A percentile compares a stretch with the other conserved stretches of the same genome.
phyloP scores from a whole-genome alignment of 2,888 invertebrate species.

The Mythimna loreyi region DNA sequence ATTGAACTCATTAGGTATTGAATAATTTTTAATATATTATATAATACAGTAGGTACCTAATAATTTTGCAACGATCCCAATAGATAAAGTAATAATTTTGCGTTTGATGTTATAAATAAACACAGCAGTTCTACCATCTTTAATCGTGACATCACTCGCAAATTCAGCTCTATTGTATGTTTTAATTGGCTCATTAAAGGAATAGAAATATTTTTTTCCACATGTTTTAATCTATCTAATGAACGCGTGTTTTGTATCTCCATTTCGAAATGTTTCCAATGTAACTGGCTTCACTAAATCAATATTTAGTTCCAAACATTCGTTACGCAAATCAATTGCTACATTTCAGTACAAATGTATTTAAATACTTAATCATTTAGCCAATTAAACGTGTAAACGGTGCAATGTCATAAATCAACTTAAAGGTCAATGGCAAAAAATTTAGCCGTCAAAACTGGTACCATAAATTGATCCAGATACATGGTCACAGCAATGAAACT shows the following conservation, averaged over 20 bases:
- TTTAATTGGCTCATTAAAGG: conserved; percentile 74
- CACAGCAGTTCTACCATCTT: conserved; percentile 26
- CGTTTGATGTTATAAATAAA: conserved; percentile 14
- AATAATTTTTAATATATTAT: too few relatives aligned
- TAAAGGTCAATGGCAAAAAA: conserved; percentile 73
- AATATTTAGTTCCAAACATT: conserved; percentile 47
- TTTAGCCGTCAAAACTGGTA: conserved; percentile 73
- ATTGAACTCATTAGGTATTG: too few relatives aligned
- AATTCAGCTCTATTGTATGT: conserved; percentile 65
- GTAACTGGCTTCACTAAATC: conserved; percentile 40
- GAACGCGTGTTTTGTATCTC: conserved; percentile 32
- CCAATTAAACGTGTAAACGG: conserved; percentile 62
- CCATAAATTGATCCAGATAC: conserved; percentile 76
- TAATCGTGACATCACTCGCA: conserved; percentile 57
- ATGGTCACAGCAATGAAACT: conserved; percentile 72
- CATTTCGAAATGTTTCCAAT: conserved; percentile 12
- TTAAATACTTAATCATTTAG: conserved; percentile 62
- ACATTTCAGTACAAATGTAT: conserved; percentile 51
- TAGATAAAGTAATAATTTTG: background rate
- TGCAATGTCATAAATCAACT: conserved; percentile 71
- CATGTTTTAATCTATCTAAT: conserved; percentile 68
- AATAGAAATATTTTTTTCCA: conserved; percentile 70
- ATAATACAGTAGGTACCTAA: too few relatives aligned
- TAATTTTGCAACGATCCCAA: background rate
- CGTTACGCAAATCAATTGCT: conserved; percentile 61